Evolutionary conservation across 1,140 invertebrate genomes (phyloP).

Genomic region (Halictus rubicundus): DNA sequence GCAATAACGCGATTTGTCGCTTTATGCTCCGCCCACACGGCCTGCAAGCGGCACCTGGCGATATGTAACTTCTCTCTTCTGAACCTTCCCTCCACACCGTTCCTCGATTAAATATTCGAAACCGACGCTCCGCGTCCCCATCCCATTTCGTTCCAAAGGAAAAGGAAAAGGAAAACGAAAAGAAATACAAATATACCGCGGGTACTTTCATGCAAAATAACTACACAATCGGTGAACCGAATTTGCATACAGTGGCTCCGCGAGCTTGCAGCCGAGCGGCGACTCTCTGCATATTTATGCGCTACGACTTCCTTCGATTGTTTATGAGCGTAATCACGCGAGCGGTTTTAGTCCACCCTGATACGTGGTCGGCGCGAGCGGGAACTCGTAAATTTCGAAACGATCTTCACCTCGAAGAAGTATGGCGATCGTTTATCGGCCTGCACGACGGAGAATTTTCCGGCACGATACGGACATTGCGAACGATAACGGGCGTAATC

Average conservation of each 20-base stretch:
- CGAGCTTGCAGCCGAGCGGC: conserved; percentile 41
- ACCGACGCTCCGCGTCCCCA: no score
- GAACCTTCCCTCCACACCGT: background rate
- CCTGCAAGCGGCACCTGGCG: conserved; percentile 8
- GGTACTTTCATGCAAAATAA: conserved; percentile 55
- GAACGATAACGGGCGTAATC: conserved; percentile 47
- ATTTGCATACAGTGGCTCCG: conserved; percentile 74
- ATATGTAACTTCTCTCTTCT: background rate
- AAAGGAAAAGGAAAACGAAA: conserved; percentile 1
- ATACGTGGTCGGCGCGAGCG: background rate
- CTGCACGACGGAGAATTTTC: background rate
- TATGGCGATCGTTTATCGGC: no score
- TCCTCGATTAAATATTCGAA: background rate
- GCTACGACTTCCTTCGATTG: conserved; percentile 77
- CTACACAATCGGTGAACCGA: conserved; percentile 18
- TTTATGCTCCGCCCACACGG: conserved; percentile 12
- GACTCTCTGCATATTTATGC: conserved; percentile 74
- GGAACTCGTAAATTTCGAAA: background rate
- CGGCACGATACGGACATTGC: no score
- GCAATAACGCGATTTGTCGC: conserved; percentile 7
- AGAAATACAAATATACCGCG: conserved; percentile 37
- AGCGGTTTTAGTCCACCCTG: background rate
- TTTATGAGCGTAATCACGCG: conserved; percentile 63
- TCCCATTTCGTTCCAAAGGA: no score
- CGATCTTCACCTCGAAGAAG: background rate